Conservation (phyloP, 2,888 invertebrate genomes). For the Eurois occulta region DNA sequence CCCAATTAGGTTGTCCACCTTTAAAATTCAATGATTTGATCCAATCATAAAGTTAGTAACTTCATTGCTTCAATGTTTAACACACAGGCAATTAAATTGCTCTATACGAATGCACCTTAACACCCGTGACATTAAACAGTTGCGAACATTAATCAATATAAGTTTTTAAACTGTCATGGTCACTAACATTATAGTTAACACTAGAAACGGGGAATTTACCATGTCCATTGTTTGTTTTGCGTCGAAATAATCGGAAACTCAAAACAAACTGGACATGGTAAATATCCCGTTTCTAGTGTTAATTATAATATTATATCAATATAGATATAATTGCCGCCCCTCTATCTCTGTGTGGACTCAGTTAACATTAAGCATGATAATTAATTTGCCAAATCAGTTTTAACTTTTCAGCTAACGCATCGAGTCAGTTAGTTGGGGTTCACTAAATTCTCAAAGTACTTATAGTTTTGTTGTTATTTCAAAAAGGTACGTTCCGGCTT, state of each 20-base stretch:
- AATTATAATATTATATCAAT: no score
- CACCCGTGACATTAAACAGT: background rate
- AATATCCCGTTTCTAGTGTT: no score
- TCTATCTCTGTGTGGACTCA: background rate
- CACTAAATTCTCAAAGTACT: background rate
- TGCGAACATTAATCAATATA: no score
- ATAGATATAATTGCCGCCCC: no score
- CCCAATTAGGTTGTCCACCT: background rate
- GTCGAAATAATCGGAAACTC: no score
- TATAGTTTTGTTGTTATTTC: background rate
- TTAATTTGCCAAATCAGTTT: constrained; percentile 1
- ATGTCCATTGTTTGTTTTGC: no score
- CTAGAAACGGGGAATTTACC: no score
- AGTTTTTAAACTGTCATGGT: no score
- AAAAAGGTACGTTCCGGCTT: background rate
- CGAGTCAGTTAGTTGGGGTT: background rate
- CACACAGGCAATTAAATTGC: background rate
- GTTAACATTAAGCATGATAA: background rate
- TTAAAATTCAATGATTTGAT: background rate
- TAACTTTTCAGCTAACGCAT: background rate
- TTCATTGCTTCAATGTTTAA: no score
- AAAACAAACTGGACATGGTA: no score
- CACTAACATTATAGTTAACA: no score
- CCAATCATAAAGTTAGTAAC: no score
- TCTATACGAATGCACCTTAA: background rate